Evolutionary conservation across 1,140 invertebrate species (phyloP).

Genomic region (Lepidurus packardi): DNA sequence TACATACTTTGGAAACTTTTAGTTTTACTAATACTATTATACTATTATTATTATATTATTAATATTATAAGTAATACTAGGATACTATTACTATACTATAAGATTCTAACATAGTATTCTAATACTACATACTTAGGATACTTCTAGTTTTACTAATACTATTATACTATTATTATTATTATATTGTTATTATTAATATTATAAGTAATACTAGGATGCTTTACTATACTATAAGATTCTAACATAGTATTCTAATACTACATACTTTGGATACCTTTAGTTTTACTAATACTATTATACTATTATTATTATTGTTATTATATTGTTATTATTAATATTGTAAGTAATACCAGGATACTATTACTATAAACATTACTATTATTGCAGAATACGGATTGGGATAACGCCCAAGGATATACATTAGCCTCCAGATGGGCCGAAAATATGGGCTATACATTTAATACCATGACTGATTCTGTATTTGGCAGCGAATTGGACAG

Average conservation of each 20-base stretch:
- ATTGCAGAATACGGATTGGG: conserved; percentile 17
- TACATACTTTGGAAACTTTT: too few species aligned
- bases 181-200: not conserved
- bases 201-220: not conserved
- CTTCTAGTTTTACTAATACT: too few species aligned
- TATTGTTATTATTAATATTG: too few species aligned
- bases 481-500: not conserved
- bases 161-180: too few species aligned
- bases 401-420: conserved; percentile 19
- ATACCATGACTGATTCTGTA: not conserved
- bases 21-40: too few species aligned
- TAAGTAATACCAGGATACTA: too few species aligned
- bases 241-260: not conserved
- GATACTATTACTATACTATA: not conserved
- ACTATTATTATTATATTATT: too few species aligned
- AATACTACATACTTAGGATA: too few species aligned
- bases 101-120: not conserved
- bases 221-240: not conserved
- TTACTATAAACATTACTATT: not conserved
- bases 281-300: too few species aligned
- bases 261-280: too few species aligned
- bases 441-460: conserved; percentile 13
- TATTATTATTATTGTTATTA: too few species aligned
- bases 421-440: conserved; percentile 8
- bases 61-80: too few species aligned